Evolutionary conservation across 64 coral and sea anemone genomes (phyloP), one percentile per base, ranked within the genome.

Genomic region (Stichodactyla mertensii): DNA sequence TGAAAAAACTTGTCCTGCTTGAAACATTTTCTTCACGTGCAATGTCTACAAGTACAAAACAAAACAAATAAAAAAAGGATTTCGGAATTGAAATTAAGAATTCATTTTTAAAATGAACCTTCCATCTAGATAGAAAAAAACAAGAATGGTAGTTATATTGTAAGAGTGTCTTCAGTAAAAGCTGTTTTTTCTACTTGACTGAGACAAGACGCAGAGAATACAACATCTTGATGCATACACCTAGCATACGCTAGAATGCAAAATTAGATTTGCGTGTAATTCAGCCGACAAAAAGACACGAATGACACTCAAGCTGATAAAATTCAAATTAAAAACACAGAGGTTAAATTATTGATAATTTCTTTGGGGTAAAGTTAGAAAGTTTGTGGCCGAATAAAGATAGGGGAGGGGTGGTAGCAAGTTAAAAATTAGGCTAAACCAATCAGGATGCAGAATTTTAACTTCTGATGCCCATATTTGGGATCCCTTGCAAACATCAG

Each of bases 361-460:
- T 74, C 8, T 74, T 7, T n/a, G 8, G 19, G 6, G 16, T 7
- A 66, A 20, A 71, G 69, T 27, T 24, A 67, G 18, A 20, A 67
- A 67, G 64, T 31, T 71, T 71, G 27, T 28, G 69, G 69, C 24
- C 22, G 69, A 4, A 31, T 71, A 71, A 31, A 27, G 69, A 71
- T 27, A 53, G 53, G 78, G 78, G 15, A 81, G 51, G 78, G 51
- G 78, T 53, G 11, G 78, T 16, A 54, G 78, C 16, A 80, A 81
- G 36, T 53, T 52, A 14, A 81, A 81, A 18, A 53, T 6, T 7
- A 9, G 31, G 26, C 16, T 81, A 7, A 55, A 19, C 78, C 78
- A 81, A 81, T 81, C 78, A 81, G 12, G 18, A 6, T 81, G n/a
- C 12, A 81, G 78, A 15, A 81, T 81, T 81, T 23, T 16, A 53